Evolutionary conservation across 1,140 invertebrate species (phyloP).

Genomic region (Paramacrobiotus metropolitanus): DNA sequence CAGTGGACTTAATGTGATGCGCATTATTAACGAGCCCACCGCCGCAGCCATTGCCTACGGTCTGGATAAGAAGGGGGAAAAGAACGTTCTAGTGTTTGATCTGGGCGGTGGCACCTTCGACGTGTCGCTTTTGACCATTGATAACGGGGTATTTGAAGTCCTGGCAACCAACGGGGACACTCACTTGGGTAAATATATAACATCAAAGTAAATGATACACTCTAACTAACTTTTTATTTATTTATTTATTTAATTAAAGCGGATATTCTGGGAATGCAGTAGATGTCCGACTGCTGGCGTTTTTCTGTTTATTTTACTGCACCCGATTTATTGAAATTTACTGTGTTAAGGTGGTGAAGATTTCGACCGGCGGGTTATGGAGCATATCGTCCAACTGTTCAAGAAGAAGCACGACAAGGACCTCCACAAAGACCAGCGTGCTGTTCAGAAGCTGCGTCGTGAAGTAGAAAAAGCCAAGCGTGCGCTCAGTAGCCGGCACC

Average conservation of each 20-base stretch:
- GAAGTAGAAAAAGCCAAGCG: conserved; percentile 27
- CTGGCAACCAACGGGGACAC: conserved; percentile 96
- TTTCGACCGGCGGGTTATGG: conserved; percentile 33
- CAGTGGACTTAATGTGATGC: conserved; percentile 84
- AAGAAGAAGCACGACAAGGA: conserved; percentile 34
- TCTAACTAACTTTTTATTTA: no score
- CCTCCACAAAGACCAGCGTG: conserved; percentile 27
- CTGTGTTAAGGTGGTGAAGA: conserved; percentile 28
- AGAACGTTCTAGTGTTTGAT: conserved; percentile 96
- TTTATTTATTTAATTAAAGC: not conserved
- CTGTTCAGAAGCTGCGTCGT: conserved; percentile 30
- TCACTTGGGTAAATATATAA: conserved; percentile 38
- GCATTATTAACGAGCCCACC: conserved; percentile 99
- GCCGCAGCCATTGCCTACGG: conserved; percentile 98
- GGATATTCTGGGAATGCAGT: not conserved
- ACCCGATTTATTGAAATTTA: not conserved
- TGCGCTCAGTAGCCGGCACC: not conserved
- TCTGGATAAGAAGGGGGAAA: conserved; percentile 95
- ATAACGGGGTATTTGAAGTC: conserved; percentile 77
- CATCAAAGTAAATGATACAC: no score
- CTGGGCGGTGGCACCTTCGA: conserved; percentile 99
- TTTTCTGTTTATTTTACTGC: not conserved
- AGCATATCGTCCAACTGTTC: conserved; percentile 33
- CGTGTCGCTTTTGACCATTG: conserved; percentile 92
- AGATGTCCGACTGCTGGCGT: not conserved